Conservation (phyloP, 2,113 vertebrate species). For the Crotalus tigris region DNA sequence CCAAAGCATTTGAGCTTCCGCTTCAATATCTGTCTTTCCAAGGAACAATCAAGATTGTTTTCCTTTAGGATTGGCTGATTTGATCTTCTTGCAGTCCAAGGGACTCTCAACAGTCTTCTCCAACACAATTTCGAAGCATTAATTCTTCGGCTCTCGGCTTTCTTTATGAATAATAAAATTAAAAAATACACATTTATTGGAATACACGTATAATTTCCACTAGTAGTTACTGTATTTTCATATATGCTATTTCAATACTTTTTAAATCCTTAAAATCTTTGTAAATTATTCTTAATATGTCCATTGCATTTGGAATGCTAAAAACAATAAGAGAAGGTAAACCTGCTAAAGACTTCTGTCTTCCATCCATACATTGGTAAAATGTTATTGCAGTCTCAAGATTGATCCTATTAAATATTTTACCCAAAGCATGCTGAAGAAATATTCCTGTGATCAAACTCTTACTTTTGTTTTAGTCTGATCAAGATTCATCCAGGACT, state of each 20-base stretch:
- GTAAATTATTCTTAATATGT: background rate
- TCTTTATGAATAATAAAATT: background rate
- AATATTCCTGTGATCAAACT: background rate
- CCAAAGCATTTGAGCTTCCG: background rate
- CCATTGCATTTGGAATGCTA: background rate
- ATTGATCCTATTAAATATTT: background rate
- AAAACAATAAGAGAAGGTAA: background rate
- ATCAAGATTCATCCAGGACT: conserved; percentile 57
- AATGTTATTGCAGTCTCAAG: background rate
- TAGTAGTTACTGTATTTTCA: background rate
- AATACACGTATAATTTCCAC: background rate
- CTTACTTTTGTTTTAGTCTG: conserved; percentile 54
- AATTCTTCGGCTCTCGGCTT: background rate
- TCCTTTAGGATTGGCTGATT: background rate
- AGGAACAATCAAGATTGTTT: background rate
- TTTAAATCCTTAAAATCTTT: background rate
- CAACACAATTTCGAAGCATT: background rate
- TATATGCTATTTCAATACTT: background rate
- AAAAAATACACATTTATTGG: background rate
- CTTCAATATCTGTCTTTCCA: background rate
- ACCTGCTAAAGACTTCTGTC: background rate
- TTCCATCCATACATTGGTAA: background rate
- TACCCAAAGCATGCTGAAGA: background rate
- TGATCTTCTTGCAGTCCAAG: background rate
- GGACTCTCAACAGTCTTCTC: background rate